Conservation (phyloP, 1,140 invertebrate species). For the Papilio polyxenes region DNA sequence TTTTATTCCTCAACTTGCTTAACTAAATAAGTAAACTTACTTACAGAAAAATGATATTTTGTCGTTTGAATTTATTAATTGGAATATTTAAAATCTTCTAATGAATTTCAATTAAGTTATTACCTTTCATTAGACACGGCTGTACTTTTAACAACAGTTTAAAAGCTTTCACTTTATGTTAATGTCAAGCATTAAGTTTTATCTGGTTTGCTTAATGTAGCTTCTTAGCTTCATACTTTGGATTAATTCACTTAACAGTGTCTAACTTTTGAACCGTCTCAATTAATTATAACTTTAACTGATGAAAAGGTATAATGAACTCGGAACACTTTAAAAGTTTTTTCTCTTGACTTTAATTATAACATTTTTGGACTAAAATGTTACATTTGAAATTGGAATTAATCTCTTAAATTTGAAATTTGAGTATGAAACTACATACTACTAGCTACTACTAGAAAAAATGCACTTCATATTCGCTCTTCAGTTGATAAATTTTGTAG, state of each 20-base stretch:
- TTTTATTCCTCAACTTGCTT: neutral
- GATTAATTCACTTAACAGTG: conserved; percentile 13
- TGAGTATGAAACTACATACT: too few relatives aligned
- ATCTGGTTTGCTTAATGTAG: conserved; percentile 16
- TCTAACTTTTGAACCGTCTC: conserved; percentile 4
- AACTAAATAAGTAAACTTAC: neutral
- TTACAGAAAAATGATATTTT: too few relatives aligned
- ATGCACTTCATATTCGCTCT: too few relatives aligned
- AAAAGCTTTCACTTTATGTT: conserved; percentile 30
- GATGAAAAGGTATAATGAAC: neutral
- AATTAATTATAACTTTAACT: neutral
- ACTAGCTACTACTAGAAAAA: too few relatives aligned
- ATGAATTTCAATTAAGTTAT: conserved; percentile 7
- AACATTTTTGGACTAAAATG: too few relatives aligned
- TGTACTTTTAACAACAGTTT: conserved; percentile 24
- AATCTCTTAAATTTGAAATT: too few relatives aligned
- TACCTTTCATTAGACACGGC: neutral
- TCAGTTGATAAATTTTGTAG: too few relatives aligned
- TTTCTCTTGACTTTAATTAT: too few relatives aligned
- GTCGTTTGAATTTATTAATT: neutral
- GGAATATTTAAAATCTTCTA: neutral
- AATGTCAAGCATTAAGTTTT: conserved; percentile 32
- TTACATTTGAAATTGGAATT: too few relatives aligned
- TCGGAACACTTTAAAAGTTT: neutral
- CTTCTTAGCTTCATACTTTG: conserved; percentile 6